Evolutionary conservation across 2,888 invertebrate species (phyloP).

Genomic region (Selenia dentaria): DNA sequence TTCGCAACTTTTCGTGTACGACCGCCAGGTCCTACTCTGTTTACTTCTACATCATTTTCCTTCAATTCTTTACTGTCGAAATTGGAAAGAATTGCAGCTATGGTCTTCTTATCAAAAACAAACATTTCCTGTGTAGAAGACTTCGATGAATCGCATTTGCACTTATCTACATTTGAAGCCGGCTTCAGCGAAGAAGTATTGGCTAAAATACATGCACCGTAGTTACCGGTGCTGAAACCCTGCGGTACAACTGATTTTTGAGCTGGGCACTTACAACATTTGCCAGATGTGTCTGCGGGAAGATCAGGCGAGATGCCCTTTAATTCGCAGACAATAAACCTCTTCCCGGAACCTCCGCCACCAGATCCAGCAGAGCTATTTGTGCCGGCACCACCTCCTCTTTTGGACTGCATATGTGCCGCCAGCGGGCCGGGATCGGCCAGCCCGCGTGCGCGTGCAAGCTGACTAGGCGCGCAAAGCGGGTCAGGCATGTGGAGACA

Average conservation of each 20-base stretch:
- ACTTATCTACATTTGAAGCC: slow-evolving; percentile 28
- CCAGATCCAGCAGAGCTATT: slow-evolving; percentile 40
- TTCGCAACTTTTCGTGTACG: slow-evolving; percentile 42
- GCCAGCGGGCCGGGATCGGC: slow-evolving; percentile 66
- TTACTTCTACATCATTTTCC: slow-evolving; percentile 32
- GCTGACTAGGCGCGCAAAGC: slow-evolving; percentile 79
- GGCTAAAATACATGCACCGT: slow-evolving; percentile 35
- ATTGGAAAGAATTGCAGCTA: slow-evolving; percentile 50
- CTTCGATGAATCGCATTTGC: slow-evolving; percentile 33
- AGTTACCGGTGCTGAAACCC: slow-evolving; percentile 15
- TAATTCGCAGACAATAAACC: slow-evolving; percentile 77
- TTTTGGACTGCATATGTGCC: slow-evolving; percentile 52
- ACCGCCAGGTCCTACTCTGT: slow-evolving; percentile 52
- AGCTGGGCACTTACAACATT: slow-evolving; percentile 71
- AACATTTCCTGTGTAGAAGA: slow-evolving; percentile 42
- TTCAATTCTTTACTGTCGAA: slow-evolving; percentile 54
- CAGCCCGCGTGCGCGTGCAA: slow-evolving; percentile 73
- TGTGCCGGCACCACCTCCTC: slow-evolving; percentile 43
- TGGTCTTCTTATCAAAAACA: slow-evolving; percentile 56
- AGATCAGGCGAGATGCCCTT: slow-evolving; percentile 63
- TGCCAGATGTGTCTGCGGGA: slow-evolving; percentile 47
- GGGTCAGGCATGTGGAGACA: slow-evolving; percentile 83
- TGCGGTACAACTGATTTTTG: slow-evolving; percentile 31
- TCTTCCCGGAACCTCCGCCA: slow-evolving; percentile 57
- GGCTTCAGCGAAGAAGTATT: slow-evolving; percentile 17